Conservation (phyloP, 2,113 vertebrate species). For the Dasypus novemcinctus region DNA sequence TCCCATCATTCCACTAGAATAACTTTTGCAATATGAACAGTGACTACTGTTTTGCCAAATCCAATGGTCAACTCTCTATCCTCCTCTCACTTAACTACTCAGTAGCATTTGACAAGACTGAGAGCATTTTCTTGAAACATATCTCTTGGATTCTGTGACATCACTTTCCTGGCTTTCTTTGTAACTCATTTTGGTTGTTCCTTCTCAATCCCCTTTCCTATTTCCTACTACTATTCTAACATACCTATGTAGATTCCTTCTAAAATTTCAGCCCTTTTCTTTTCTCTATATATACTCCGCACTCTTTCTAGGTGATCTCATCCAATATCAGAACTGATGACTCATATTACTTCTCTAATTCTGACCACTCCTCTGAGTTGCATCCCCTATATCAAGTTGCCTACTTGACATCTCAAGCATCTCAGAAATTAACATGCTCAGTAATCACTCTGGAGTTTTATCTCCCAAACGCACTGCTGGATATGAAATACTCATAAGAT, state of each 20-base stretch:
- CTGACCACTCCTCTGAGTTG: background rate
- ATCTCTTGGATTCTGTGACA: background rate
- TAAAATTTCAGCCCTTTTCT: background rate
- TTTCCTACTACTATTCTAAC: background rate
- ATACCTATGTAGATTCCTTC: background rate
- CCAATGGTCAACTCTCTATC: background rate
- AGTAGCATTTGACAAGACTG: background rate
- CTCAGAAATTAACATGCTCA: background rate
- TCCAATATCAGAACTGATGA: background rate
- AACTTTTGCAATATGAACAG: background rate
- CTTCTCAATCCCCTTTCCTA: background rate
- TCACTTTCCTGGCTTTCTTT: background rate
- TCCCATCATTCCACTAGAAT: background rate
- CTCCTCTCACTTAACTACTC: background rate
- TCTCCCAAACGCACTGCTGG: background rate
- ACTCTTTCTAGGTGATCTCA: background rate
- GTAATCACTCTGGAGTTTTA: background rate
- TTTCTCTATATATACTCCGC: background rate
- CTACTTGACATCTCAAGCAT: background rate
- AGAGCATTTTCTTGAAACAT: background rate
- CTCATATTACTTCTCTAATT: background rate
- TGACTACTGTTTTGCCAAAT: background rate
- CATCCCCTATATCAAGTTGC: background rate
- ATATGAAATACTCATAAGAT: background rate
- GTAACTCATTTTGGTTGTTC: background rate